Evolutionary conservation across 2,113 vertebrate species (phyloP), one percentile per base, ranked within the genome.

Genomic region (Dipodomys merriami): DNA sequence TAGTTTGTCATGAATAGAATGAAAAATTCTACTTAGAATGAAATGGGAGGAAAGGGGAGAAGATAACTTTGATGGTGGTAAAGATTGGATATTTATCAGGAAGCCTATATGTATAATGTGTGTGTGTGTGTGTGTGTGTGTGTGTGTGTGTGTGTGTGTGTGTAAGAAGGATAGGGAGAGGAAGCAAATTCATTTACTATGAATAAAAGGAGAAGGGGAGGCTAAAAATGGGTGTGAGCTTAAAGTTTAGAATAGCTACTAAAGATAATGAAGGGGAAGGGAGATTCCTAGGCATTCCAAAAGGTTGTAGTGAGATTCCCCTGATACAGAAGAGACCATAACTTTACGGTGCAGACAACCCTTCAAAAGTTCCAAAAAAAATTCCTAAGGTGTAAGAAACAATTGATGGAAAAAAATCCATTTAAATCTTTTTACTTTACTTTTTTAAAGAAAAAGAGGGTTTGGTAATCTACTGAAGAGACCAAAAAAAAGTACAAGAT

Each of bases 31-130:
- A 9, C 67, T 35, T 91, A 49, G 0, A 46, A 18, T 80, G 46
- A 85, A 78, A 83, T 33, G 44, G 33, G n/a, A 83, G 35, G 23
- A 72, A 80, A 69, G 35, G n/a, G 30, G 78, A 81, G 49, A 84
- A 91, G 46, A 84, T 71, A 89, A 80, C 62, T 88, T 44, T 64
- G 68, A 91, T 84, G 25, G 23, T 44, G 7, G 23, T 69, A 93
- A 83, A 80, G 65, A 53, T 30, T 49, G 30, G 71, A 49, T 35
- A 68, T 53, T 87, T 76, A 80, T 80, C 67, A 91, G 30, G 16
- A 83, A 79, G 22, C 72, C 64, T 20, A 16, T 30, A 39, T 39
- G 39, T 39, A 39, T 39, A 39, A 6, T 39, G 22, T 33, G 12
- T 44, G 30, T 12, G 16, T 57, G 25, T 64, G 6, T 85, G 27